These are phyloP conservation scores for Megalonaias nervosa DNA, from an alignment of 1,140 invertebrate genomes.

Conservation along the genomic window DNA sequence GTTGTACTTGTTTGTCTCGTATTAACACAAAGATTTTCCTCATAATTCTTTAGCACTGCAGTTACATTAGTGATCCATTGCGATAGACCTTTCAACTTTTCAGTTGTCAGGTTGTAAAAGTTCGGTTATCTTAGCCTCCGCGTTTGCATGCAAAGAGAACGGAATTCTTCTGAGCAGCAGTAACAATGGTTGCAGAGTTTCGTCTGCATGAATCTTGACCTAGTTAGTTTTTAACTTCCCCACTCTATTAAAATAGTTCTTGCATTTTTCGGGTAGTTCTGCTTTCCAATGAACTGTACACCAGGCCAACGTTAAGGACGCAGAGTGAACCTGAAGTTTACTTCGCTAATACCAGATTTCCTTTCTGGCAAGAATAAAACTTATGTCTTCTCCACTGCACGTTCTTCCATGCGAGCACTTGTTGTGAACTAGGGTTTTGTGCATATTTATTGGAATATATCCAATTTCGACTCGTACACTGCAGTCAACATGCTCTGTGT, in stretches of 20 bases:
- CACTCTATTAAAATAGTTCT: conserved; percentile 18
- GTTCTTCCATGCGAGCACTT: no score
- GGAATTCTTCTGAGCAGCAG: conserved; percentile 29
- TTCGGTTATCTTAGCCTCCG: conserved; percentile 27
- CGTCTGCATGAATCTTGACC: conserved; percentile 36
- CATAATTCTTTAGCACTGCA: neutral
- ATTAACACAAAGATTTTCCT: conserved; percentile 2
- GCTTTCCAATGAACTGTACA: no score
- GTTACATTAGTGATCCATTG: conserved; percentile 5
- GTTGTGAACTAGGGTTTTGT: no score
- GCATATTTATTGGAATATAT: no score
- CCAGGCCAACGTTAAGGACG: no score
- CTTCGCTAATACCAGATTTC: no score
- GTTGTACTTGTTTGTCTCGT: conserved; percentile 10
- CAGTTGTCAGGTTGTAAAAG: conserved; percentile 23
- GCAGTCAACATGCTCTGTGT: no score
- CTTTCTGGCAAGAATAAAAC: no score
- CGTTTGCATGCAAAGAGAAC: conserved; percentile 22
- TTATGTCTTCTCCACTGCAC: no score
- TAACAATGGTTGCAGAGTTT: conserved; percentile 29
- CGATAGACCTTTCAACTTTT: conserved; percentile 27
- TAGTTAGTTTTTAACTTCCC: conserved; percentile 39
- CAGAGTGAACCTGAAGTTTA: no score
- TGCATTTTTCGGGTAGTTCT: no score
- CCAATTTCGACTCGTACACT: no score